These are phyloP conservation scores for Lasiurus borealis DNA, from an alignment of 2,113 vertebrate species.

Conservation along the genomic window DNA sequence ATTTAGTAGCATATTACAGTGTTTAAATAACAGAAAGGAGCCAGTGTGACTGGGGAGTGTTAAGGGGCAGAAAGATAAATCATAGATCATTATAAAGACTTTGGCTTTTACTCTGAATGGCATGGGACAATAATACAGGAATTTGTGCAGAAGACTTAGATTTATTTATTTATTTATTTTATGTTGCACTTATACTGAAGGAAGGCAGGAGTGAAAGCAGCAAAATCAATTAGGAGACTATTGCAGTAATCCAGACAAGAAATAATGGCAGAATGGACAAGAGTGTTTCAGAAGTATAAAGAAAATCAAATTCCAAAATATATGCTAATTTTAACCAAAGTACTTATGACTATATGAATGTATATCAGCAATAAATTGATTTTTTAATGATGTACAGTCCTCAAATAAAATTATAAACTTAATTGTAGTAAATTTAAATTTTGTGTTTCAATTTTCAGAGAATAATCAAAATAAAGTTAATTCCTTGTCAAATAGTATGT, in stretches of 20 bases:
- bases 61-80: neutral
- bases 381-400: conserved; percentile 58
- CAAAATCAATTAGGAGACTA: neutral
- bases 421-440: conserved; percentile 45
- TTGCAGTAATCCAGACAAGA: neutral
- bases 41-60: neutral
- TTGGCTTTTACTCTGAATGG: neutral
- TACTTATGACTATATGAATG: neutral
- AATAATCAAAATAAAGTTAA: neutral
- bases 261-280: neutral
- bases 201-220: neutral
- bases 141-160: neutral
- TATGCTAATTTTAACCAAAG: conserved; percentile 62
- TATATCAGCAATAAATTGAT: conserved; percentile 75
- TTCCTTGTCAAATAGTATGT: conserved; percentile 5
- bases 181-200: neutral
- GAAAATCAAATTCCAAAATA: neutral
- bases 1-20: neutral
- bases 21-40: neutral
- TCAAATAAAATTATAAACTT: conserved; percentile 51
- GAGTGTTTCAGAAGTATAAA: neutral
- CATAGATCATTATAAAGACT: neutral
- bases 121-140: neutral
- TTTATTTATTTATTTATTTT: too few species aligned
- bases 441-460: neutral